phyloP scores from a whole-genome alignment of 2,888 invertebrate genomes.

The Adineta ricciae region DNA sequence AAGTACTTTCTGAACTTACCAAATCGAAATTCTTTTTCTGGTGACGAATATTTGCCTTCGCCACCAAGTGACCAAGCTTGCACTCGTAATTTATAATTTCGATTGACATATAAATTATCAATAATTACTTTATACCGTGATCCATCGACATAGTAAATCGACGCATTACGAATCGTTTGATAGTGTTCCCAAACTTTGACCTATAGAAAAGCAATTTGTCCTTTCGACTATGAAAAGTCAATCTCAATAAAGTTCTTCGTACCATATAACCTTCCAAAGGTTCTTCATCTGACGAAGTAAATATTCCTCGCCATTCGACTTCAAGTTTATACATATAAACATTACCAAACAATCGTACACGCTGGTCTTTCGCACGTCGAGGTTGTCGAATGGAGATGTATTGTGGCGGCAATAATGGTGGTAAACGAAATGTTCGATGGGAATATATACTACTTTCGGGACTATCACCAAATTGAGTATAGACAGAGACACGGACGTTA shows the following conservation, averaged over 20 bases:
- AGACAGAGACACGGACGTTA: constrained; percentile 28
- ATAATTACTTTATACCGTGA: constrained; percentile 16
- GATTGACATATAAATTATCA: constrained; percentile 31
- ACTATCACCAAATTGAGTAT: constrained; percentile 32
- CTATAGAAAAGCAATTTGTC: neutral
- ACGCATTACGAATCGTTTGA: constrained; percentile 33
- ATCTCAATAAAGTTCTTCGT: neutral
- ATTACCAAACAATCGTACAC: constrained; percentile 20
- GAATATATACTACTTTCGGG: constrained; percentile 23
- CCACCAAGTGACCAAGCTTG: constrained; percentile 34
- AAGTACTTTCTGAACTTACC: neutral
- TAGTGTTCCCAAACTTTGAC: constrained; percentile 34
- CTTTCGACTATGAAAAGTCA: no score
- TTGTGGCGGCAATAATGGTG: constrained; percentile 28
- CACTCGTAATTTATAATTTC: constrained; percentile 32
- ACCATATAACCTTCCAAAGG: constrained; percentile 34
- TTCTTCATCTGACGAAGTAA: constrained; percentile 32
- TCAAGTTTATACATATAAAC: constrained; percentile 23
- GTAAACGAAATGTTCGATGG: constrained; percentile 33
- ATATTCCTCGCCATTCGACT: constrained; percentile 33
- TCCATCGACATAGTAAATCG: constrained; percentile 25
- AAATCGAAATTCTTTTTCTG: constrained; percentile 32
- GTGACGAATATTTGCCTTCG: constrained; percentile 33
- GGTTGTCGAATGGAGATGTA: constrained; percentile 30
- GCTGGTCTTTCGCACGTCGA: constrained; percentile 12